A percentile compares a stretch with the other conserved stretches of the same genome.
Conservation (phyloP, 2,797 vertebrate genomes). For the Eospalax fontanierii region DNA sequence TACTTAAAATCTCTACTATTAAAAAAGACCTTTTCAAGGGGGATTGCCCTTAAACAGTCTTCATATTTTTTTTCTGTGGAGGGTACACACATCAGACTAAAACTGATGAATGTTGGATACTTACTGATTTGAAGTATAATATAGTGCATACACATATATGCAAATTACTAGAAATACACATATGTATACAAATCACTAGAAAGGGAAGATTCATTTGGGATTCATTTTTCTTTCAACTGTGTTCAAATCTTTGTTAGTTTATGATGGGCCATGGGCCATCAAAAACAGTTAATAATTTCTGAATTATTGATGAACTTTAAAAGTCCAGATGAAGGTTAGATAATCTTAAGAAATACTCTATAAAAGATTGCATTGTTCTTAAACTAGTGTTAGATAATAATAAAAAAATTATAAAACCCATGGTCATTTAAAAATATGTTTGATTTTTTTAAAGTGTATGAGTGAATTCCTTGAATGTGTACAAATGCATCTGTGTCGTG, state of each 20-base stretch:
- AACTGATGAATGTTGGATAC: background rate
- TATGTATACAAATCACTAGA: background rate
- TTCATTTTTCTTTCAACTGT: conserved; percentile 18
- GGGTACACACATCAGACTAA: conserved; percentile 13
- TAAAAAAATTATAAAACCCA: conserved; percentile 15
- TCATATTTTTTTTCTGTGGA: background rate
- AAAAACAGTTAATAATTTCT: conserved; percentile 2
- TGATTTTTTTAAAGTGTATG: too few species aligned
- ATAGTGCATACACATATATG: background rate
- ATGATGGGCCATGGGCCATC: background rate
- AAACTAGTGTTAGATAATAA: background rate
- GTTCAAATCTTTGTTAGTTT: background rate
- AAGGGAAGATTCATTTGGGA: background rate
- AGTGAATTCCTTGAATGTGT: too few species aligned
- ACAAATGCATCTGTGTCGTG: too few species aligned
- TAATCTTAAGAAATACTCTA: background rate
- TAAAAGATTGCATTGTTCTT: conserved; percentile 1
- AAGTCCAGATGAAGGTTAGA: background rate
- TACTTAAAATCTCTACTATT: conserved; percentile 21
- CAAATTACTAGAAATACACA: background rate
- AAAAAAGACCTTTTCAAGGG: background rate
- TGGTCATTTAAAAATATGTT: background rate
- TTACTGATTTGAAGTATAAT: conserved; percentile 20
- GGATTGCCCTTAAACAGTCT: background rate
- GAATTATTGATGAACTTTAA: background rate